phyloP scores from a whole-genome alignment of 2,113 vertebrate species.

The Nyctereutes procyonoides region DNA sequence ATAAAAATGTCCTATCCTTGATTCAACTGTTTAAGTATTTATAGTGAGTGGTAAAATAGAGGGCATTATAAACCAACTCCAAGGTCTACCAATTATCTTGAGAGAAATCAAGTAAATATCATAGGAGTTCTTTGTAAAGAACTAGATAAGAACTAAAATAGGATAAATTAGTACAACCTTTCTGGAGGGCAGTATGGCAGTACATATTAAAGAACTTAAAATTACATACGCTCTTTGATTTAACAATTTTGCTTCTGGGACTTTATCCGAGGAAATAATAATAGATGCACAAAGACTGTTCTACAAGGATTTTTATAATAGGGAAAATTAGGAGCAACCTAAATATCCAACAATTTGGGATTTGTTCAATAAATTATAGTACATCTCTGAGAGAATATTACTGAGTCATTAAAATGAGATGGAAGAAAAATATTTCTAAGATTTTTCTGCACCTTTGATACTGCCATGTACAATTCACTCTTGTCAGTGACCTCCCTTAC shows the following conservation, averaged over 20 bases:
- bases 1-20: constrained; percentile 56
- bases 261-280: constrained; percentile 35
- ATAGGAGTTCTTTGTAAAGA: constrained; percentile 57
- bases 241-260: background rate
- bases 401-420: background rate
- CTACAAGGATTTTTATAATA: background rate
- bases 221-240: background rate
- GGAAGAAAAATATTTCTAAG: background rate
- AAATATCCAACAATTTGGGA: constrained; percentile 15
- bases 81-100: constrained; percentile 56
- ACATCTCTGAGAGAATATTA: background rate
- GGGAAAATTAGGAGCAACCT: constrained; percentile 27
- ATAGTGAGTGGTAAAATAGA: constrained; percentile 54
- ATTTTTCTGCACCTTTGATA: background rate
- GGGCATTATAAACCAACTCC: constrained; percentile 18
- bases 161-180: constrained; percentile 33
- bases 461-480: background rate
- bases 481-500: background rate
- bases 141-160: constrained; percentile 45
- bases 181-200: background rate
- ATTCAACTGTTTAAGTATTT: constrained; percentile 59
- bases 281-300: constrained; percentile 14
- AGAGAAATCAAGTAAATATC: constrained; percentile 55
- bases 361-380: background rate
- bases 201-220: constrained; percentile 47